Conservation (phyloP, 2,888 invertebrate genomes). For the Eristalis tenax region DNA sequence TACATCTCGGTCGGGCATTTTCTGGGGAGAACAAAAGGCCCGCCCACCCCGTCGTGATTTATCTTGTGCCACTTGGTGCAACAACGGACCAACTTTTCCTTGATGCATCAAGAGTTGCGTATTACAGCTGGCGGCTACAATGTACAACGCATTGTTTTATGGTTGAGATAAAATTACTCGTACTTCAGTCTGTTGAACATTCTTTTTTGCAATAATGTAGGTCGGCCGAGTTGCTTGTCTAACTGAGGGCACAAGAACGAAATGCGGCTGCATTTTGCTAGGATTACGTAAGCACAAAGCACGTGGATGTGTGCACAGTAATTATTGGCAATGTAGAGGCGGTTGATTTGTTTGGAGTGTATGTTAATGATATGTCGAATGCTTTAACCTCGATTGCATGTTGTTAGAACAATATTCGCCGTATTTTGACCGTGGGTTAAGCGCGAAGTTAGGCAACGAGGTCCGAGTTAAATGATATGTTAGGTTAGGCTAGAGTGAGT, state of each 20-base stretch:
- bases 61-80: conserved; percentile 29
- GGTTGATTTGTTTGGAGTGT: too few relatives aligned
- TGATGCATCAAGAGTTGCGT: conserved; percentile 8
- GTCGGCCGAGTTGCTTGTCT: neutral
- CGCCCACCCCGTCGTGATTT: neutral
- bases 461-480: too few relatives aligned
- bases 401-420: too few relatives aligned
- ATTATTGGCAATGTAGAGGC: neutral
- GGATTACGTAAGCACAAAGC: neutral
- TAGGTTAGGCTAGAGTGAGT: too few relatives aligned
- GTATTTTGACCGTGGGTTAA: too few relatives aligned
- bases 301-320: neutral
- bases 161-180: conserved; percentile 4
- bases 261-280: neutral
- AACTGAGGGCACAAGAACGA: conserved; percentile 2
- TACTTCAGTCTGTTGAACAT: neutral
- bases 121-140: conserved; percentile 9
- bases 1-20: neutral
- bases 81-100: conserved; percentile 38
- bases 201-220: conserved; percentile 26
- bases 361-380: too few relatives aligned
- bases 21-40: conserved; percentile 23
- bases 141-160: conserved; percentile 10
- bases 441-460: too few relatives aligned
- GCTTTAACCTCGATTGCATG: too few relatives aligned